Percentiles rank a stretch among this genome's conserved stretches.
phyloP scores from a whole-genome alignment of 2,113 vertebrate genomes.

The Bubalus kerabau region DNA sequence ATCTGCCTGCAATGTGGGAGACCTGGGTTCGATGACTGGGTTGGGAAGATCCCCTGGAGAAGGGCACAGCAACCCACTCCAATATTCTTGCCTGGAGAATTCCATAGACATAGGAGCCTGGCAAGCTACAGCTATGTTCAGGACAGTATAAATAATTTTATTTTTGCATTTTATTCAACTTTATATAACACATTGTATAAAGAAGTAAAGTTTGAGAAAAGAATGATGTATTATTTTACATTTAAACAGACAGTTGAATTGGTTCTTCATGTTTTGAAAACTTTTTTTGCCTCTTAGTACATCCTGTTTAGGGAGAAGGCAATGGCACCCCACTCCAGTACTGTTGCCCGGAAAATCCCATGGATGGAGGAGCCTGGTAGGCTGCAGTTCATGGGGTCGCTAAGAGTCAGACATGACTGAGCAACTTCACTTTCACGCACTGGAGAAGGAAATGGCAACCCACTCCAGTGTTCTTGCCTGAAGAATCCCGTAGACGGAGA shows the following conservation, averaged over 20 bases:
- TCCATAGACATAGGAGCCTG: neutral
- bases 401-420: too few relatives aligned
- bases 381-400: too few relatives aligned
- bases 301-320: neutral
- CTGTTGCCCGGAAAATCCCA: too few relatives aligned
- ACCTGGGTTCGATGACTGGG: neutral
- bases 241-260: constrained; percentile 16
- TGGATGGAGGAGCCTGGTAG: too few relatives aligned
- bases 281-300: neutral
- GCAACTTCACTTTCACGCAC: too few relatives aligned
- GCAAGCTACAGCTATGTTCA: constrained; percentile 8
- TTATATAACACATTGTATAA: neutral
- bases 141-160: constrained; percentile 64
- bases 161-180: constrained; percentile 44
- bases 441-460: too few relatives aligned
- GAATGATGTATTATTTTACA: neutral
- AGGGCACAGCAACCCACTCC: neutral
- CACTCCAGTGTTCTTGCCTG: too few relatives aligned
- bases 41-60: neutral
- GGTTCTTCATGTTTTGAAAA: constrained; percentile 45
- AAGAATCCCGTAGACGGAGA: too few relatives aligned
- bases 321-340: too few relatives aligned
- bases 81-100: neutral
- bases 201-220: neutral
- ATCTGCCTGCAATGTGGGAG: neutral